Conservation (phyloP, 2,113 vertebrate genomes). For the Hippolais icterina region DNA sequence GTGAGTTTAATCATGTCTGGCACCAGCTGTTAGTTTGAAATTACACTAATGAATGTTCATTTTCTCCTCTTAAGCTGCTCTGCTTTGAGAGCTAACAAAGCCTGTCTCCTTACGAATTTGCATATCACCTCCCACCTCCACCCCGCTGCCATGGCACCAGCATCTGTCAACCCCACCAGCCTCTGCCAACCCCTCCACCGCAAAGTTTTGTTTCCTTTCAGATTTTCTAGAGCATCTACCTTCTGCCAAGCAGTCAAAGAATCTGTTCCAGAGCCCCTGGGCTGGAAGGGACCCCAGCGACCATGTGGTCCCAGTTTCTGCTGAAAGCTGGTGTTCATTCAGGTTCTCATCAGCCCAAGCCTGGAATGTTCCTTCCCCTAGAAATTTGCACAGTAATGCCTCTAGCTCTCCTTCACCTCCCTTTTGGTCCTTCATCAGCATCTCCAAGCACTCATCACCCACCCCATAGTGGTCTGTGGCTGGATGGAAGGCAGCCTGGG, state of each 20-base stretch:
- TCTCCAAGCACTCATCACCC: not conserved
- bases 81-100: not conserved
- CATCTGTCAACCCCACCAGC: not conserved
- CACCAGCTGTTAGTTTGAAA: not conserved
- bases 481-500: not conserved
- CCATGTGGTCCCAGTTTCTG: not conserved
- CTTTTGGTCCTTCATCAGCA: not conserved
- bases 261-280: not conserved
- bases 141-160: not conserved
- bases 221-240: not conserved
- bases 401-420: not conserved
- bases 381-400: not conserved
- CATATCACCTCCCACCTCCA: not conserved
- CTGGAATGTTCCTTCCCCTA: not conserved
- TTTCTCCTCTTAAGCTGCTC: not conserved
- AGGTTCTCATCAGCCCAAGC: not conserved
- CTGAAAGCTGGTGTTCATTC: not conserved
- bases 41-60: not conserved
- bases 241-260: not conserved
- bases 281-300: not conserved
- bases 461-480: too few species aligned
- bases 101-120: not conserved
- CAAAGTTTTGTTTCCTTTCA: not conserved
- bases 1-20: not conserved
- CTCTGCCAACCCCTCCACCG: not conserved